Evolutionary conservation across 92 coral and sea anemone species (phyloP).

Genomic region (Anthopleura xanthogrammica): DNA sequence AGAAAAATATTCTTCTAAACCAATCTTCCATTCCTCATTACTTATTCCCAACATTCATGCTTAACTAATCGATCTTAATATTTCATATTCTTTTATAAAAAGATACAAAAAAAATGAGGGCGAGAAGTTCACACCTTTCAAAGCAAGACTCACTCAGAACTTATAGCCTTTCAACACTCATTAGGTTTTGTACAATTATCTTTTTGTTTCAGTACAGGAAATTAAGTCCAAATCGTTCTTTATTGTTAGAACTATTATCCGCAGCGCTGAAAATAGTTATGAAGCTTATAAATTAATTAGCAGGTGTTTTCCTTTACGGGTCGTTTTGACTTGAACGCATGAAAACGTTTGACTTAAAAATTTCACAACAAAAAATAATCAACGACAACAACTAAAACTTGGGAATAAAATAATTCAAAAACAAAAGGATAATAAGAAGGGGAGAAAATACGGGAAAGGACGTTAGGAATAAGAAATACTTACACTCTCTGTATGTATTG

Average conservation of each 20-base stretch:
- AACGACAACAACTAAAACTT: background rate
- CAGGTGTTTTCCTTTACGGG: background rate
- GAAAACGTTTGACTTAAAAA: slow-evolving; percentile 2
- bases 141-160: background rate
- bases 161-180: background rate
- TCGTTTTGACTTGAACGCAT: slow-evolving; percentile 26
- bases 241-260: slow-evolving; percentile 6
- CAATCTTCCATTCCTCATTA: background rate
- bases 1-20: background rate
- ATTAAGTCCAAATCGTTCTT: background rate
- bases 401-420: background rate
- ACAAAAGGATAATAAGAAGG: background rate
- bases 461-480: slow-evolving; percentile 25
- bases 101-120: background rate
- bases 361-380: slow-evolving; percentile 15
- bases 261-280: slow-evolving; percentile 12
- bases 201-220: background rate
- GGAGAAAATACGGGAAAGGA: background rate
- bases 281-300: slow-evolving; percentile 31
- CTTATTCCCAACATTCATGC: background rate
- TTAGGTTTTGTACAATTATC: background rate
- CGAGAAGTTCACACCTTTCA: background rate
- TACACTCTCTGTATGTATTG: slow-evolving; percentile 91
- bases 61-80: slow-evolving; percentile 1
- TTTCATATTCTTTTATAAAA: background rate